Evolutionary conservation across 2,797 vertebrate species (phyloP), one percentile per base, ranked within the genome.

Genomic region (Telmatherina bonti): DNA sequence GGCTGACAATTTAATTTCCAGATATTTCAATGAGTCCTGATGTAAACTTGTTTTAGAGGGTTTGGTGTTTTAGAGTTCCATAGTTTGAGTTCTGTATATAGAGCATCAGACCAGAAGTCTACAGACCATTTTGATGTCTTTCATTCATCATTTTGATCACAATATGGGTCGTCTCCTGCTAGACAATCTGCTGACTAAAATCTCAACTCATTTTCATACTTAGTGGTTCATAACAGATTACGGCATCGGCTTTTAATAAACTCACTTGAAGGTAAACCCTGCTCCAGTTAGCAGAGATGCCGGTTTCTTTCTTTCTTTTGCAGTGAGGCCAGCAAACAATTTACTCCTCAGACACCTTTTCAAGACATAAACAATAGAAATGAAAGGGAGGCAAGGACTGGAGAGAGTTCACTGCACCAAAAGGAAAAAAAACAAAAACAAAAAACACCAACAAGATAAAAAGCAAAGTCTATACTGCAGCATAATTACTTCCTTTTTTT

Each of bases 401-500:
- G 20, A n/a, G 53, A 74, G 43, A 63, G 62, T 74, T 74, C 24
- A 65, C 58, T 64, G 68, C 15, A 51, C 33, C 68, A 51, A 72
- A 27, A 8, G 13, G 2, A 65, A 75, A 74, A 33, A 31, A 31
- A 31, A 67, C 70, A n/a, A n/a, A n/a, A n/a, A n/a, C n/a, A n/a
- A n/a, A n/a, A n/a, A n/a, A n/a, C 67, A 76, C 66, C 54, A 79
- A 26, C 11, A 24, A 63, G 49, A 68, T 51, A 79, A 79, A 85
- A 26, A 83, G 78, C 78, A 81, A 63, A 73, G 63, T 64, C 51
- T 36, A 64, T 41, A 29, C 30, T 4, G 41, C 22, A 49, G 24
- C 31, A 56, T 84, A 64, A 84, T 85, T 84, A 41, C 76, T 74
- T 75, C 78, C 13, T 60, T 41, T 41, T 36, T 36, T 16, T 18